Evolutionary conservation across 37 sponge, comb jelly and placozoan genomes (phyloP).

Genomic region (Mnemiopsis leidyi): DNA sequence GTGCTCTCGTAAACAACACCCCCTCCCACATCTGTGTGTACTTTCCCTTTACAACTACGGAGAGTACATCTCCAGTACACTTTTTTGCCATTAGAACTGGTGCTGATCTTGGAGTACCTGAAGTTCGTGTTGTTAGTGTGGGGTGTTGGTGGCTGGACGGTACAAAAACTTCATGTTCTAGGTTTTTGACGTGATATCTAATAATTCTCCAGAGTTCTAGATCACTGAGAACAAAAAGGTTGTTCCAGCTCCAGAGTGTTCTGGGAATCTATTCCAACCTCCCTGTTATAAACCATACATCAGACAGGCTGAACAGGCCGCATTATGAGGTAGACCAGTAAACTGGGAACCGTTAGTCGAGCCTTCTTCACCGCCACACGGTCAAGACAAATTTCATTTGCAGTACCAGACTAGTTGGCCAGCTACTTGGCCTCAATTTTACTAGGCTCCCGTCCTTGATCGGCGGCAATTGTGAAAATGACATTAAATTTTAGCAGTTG

Average conservation of each 20-base stretch:
- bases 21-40: not conserved
- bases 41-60: conserved; percentile 24
- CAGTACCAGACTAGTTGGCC: conserved; percentile 34
- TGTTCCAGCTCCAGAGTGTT: no score
- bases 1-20: conserved; percentile 44
- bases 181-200: no score
- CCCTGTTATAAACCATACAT: not conserved
- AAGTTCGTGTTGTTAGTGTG: not conserved
- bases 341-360: conserved; percentile 24
- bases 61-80: conserved; percentile 54
- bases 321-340: conserved; percentile 15
- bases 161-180: no score
- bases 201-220: no score
- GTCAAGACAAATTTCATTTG: not conserved
- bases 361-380: not conserved
- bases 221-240: no score
- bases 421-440: not conserved
- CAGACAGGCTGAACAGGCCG: not conserved
- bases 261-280: not conserved
- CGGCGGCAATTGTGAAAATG: conserved; percentile 62
- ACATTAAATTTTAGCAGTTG: conserved; percentile 17
- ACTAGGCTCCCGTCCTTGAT: not conserved
- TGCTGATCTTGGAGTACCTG: conserved; percentile 53
- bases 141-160: not conserved
- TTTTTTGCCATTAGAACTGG: conserved; percentile 34